Evolutionary conservation across 2,888 invertebrate species (phyloP), one percentile per base, ranked within the genome.

Genomic region (Stenchaetothrips biformis): DNA sequence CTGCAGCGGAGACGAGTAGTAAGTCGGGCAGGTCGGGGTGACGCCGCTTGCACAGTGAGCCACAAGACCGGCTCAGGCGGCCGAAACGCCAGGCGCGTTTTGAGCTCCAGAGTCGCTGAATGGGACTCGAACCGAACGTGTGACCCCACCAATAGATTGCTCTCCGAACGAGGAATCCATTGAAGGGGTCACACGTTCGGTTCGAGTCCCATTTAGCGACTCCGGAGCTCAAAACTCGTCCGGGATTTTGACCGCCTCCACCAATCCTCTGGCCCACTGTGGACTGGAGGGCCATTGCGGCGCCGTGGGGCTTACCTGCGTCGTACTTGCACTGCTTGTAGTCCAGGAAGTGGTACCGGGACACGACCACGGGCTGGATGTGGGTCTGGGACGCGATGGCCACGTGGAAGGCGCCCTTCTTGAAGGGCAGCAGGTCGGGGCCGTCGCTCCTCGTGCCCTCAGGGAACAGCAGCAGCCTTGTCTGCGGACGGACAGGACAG

Each of bases 391-490:
- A 88, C 80, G 87, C 85, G 21, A 90, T 86, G 18, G 91, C 90
- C 78, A 91, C 85, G 84, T 90, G 89, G 85, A 91, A 91, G 9
- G 90, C 90, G 18, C 90, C 91, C 83, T 90, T 91, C 85, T 91
- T 91, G 85, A 91, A 91, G 25, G 90, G 89, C 78, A 90, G 85
- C 84, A 91, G 85, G 7, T 86, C 85, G 13, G 86, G 86, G 9
- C 82, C 82, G 74, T 86, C 86, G 82, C 86, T 85, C 53, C 91
- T 84, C 2, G 90, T 91, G 21, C 91, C 90, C 84, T 91, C 90
- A 11, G 90, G 90, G 84, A 89, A 90, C 80, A 91, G 86, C 86
- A 88, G 89, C 47, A 90, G 84, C 82, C 84, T 83, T 6, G 83
- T 83, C 84, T 86, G 81, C 16, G 80, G 81, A 6, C 79, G n/a